Conservation (phyloP, 1,140 invertebrate genomes). For the Polypedilum pembai region DNA sequence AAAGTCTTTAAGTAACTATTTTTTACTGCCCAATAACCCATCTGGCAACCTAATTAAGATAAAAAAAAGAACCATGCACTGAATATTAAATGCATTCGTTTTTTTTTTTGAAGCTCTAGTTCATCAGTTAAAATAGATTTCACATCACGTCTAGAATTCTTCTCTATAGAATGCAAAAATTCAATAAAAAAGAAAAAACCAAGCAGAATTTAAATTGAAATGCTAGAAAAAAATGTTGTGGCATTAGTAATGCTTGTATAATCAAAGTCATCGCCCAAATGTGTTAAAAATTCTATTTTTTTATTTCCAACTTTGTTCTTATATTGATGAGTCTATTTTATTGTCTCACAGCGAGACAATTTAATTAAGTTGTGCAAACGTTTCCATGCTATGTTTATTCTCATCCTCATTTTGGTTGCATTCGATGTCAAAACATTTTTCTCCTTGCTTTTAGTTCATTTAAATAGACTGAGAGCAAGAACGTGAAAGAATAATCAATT, state of each 20-base stretch:
- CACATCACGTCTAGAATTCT: too few species aligned
- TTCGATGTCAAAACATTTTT: not conserved
- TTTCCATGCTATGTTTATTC: not conserved
- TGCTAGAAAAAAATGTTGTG: not conserved
- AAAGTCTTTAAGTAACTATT: too few species aligned
- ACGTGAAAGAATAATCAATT: not conserved
- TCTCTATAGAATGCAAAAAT: too few species aligned
- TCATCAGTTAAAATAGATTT: too few species aligned
- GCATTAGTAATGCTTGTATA: too few species aligned
- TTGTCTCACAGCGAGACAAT: not conserved
- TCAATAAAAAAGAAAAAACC: not conserved
- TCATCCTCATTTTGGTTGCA: not conserved
- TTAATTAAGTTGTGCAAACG: not conserved
- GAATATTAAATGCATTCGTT: too few species aligned
- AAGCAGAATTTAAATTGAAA: conserved; percentile 6
- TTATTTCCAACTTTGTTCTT: not conserved
- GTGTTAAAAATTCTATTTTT: not conserved
- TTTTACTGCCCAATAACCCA: too few species aligned
- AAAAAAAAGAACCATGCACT: too few species aligned
- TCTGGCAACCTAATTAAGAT: too few species aligned
- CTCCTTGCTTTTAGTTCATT: too few species aligned
- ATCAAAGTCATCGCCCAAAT: not conserved
- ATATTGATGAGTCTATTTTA: not conserved
- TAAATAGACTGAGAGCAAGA: not conserved
- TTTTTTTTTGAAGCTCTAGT: too few species aligned